phyloP scores from a whole-genome alignment of 1,140 invertebrate genomes.

The Planococcus citri region DNA sequence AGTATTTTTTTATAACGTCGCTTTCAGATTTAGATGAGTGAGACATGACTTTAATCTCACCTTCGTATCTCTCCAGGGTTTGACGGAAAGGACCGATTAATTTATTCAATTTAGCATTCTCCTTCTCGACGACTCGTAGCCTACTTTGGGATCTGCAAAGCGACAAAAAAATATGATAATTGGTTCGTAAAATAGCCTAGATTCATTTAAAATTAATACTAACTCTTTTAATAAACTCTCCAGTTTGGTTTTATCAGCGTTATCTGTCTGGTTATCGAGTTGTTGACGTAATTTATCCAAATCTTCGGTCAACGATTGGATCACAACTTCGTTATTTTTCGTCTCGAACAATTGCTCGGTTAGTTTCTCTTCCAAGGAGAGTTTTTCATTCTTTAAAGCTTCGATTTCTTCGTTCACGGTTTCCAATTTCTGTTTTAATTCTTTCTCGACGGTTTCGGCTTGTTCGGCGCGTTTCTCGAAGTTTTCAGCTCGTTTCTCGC shows the following conservation, averaged over 20 bases:
- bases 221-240: neutral
- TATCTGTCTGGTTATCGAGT: neutral
- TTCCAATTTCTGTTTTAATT: neutral
- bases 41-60: neutral
- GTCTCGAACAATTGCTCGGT: neutral
- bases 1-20: neutral
- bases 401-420: neutral
- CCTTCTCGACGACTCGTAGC: neutral
- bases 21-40: neutral
- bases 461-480: neutral
- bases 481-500: neutral
- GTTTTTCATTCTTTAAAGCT: neutral
- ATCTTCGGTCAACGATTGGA: neutral
- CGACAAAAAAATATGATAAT: no score
- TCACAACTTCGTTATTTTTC: neutral
- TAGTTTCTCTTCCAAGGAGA: neutral
- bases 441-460: neutral
- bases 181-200: neutral
- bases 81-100: neutral
- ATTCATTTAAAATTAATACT: neutral
- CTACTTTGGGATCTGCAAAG: neutral
- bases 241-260: neutral
- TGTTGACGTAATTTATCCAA: neutral
- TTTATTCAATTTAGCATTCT: neutral
- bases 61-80: neutral